Conservation (phyloP, 2,888 invertebrate genomes). For the Caenorhabditis angaria region DNA sequence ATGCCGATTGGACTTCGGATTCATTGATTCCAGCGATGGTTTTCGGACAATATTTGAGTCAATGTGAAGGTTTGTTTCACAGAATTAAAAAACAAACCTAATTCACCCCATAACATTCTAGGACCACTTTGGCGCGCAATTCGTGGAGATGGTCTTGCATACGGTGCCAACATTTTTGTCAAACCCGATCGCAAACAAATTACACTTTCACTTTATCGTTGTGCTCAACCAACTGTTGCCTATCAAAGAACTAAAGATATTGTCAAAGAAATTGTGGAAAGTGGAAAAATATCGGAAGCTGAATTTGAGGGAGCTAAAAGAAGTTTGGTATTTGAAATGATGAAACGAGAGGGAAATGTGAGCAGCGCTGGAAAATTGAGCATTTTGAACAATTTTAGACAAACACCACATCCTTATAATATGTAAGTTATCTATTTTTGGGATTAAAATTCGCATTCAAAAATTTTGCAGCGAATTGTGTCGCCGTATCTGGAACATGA, state of each 20-base stretch:
- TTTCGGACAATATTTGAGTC: slow-evolving; percentile 86
- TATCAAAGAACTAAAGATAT: slow-evolving; percentile 83
- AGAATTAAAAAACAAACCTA: background rate
- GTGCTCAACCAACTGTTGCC: slow-evolving; percentile 83
- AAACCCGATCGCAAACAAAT: slow-evolving; percentile 79
- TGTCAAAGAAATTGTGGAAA: slow-evolving; percentile 73
- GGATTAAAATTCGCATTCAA: background rate
- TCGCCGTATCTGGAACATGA: slow-evolving; percentile 60
- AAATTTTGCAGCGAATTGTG: slow-evolving; percentile 54
- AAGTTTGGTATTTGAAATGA: slow-evolving; percentile 86
- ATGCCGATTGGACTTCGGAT: slow-evolving; percentile 78
- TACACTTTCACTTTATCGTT: slow-evolving; percentile 81
- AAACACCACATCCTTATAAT: slow-evolving; percentile 75
- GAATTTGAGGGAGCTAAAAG: slow-evolving; percentile 85
- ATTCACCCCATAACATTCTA: background rate
- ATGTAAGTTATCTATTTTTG: slow-evolving; percentile 43
- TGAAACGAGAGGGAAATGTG: slow-evolving; percentile 83
- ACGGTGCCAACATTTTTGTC: slow-evolving; percentile 79
- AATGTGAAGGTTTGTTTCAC: slow-evolving; percentile 80
- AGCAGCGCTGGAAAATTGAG: slow-evolving; percentile 81
- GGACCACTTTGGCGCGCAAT: slow-evolving; percentile 77
- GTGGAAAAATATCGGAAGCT: slow-evolving; percentile 79
- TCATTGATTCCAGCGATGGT: slow-evolving; percentile 82
- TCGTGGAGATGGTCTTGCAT: slow-evolving; percentile 86
- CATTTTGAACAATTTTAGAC: slow-evolving; percentile 81